Percentiles rank a stretch among this genome's conserved stretches.
These are phyloP conservation scores for Enteromius thamalakanensis DNA, from an alignment of 2,797 vertebrate genomes.

Conservation along the genomic window DNA sequence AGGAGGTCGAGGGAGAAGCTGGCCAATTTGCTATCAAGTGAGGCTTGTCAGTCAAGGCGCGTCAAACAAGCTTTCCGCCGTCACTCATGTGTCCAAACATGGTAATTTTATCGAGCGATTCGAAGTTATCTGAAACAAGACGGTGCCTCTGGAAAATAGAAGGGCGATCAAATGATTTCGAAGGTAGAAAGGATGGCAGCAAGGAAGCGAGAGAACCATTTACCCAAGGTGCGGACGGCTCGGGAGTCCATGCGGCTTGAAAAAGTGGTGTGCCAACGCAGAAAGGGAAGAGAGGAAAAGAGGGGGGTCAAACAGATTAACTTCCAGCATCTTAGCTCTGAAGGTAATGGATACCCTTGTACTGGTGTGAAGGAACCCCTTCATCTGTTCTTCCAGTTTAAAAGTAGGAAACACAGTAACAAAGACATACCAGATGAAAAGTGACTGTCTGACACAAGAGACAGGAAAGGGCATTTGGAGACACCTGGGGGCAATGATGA, in stretches of 20 bases:
- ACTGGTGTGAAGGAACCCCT: slow-evolving; percentile 73
- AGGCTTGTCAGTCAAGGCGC: slow-evolving; percentile 72
- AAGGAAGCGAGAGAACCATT: slow-evolving; percentile 21
- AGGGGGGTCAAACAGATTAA: slow-evolving; percentile 78
- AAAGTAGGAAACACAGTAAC: slow-evolving; percentile 66
- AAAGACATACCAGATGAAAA: slow-evolving; percentile 63
- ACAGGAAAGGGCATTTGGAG: slow-evolving; percentile 69
- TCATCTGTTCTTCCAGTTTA: slow-evolving; percentile 70
- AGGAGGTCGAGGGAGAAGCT: slow-evolving; percentile 63
- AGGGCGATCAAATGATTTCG: slow-evolving; percentile 52
- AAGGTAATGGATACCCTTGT: slow-evolving; percentile 82
- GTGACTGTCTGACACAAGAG: slow-evolving; percentile 68
- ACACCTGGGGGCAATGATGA: slow-evolving; percentile 68
- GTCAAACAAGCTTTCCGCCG: slow-evolving; percentile 69
- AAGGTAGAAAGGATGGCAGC: slow-evolving; percentile 11
- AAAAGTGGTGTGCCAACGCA: slow-evolving; percentile 45
- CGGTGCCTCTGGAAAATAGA: slow-evolving; percentile 57
- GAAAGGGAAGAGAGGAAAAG: slow-evolving; percentile 42
- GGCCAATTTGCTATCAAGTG: slow-evolving; percentile 71
- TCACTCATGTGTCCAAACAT: slow-evolving; percentile 69
- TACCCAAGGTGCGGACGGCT: slow-evolving; percentile 7
- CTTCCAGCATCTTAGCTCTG: slow-evolving; percentile 72
- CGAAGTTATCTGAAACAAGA: slow-evolving; percentile 59
- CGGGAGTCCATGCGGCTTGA: slow-evolving; percentile 51
- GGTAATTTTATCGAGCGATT: slow-evolving; percentile 73